Conservation (phyloP, 2,113 vertebrate genomes). For the Melospiza melodia region DNA sequence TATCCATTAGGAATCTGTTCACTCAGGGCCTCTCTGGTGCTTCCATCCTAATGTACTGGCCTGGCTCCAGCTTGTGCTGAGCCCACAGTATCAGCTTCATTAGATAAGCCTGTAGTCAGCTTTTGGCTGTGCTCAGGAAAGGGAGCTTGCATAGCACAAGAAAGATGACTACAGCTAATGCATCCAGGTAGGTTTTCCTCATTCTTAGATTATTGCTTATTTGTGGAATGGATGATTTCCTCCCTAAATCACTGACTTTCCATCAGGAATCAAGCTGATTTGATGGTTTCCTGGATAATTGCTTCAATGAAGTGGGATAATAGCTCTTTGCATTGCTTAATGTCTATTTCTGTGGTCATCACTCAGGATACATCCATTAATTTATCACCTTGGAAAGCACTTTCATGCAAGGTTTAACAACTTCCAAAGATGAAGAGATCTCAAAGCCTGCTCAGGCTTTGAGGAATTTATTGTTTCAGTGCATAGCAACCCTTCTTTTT, state of each 20-base stretch:
- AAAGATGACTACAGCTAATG: slow-evolving; percentile 27
- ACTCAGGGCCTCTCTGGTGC: neutral
- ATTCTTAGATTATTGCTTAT: slow-evolving; percentile 21
- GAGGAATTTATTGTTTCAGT: slow-evolving; percentile 41
- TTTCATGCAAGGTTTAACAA: slow-evolving; percentile 1
- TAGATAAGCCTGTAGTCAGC: slow-evolving; percentile 46
- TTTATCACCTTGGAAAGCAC: slow-evolving; percentile 21
- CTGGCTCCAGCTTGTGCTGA: slow-evolving; percentile 21
- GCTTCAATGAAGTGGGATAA: neutral
- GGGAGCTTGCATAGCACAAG: neutral
- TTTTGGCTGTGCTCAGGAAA: slow-evolving; percentile 27
- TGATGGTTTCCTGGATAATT: slow-evolving; percentile 17
- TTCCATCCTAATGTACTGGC: slow-evolving; percentile 32
- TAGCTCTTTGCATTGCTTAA: slow-evolving; percentile 18
- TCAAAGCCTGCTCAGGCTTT: neutral
- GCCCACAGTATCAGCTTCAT: neutral
- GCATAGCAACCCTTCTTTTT: slow-evolving; percentile 9
- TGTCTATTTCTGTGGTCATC: neutral
- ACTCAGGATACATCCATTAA: slow-evolving; percentile 13
- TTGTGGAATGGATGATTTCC: slow-evolving; percentile 15
- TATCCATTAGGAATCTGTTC: slow-evolving; percentile 28
- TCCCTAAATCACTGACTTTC: slow-evolving; percentile 16
- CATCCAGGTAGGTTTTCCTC: slow-evolving; percentile 7
- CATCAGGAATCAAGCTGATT: neutral
- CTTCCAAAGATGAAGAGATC: slow-evolving; percentile 1